These are phyloP conservation scores for Hycleus phaleratus DNA, from an alignment of 1,140 invertebrate genomes.

Conservation along the genomic window DNA sequence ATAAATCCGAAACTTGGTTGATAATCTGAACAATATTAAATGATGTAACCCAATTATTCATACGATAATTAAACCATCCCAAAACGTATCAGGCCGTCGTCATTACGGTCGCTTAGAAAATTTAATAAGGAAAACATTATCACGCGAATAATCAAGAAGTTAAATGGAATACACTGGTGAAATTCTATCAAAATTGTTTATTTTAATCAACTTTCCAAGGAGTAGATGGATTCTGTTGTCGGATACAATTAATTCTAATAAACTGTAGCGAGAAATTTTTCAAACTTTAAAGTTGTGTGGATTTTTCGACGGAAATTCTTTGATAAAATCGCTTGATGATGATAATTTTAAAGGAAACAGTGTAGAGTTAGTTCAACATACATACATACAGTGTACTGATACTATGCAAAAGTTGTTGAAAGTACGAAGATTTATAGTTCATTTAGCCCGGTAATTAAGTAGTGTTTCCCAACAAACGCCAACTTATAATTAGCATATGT, in stretches of 20 bases:
- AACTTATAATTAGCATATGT: slow-evolving; percentile 41
- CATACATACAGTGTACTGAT: too few relatives aligned
- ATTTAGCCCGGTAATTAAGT: slow-evolving; percentile 34
- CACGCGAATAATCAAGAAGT: slow-evolving; percentile 25
- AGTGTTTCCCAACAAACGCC: slow-evolving; percentile 32
- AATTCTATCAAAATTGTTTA: background rate
- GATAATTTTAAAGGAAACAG: too few relatives aligned
- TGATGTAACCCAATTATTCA: slow-evolving; percentile 29
- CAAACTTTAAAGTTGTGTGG: too few relatives aligned
- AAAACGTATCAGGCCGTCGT: slow-evolving; percentile 26
- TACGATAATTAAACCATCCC: slow-evolving; percentile 30
- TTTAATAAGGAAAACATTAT: slow-evolving; percentile 34
- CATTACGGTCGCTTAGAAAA: slow-evolving; percentile 32
- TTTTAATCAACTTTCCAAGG: background rate
- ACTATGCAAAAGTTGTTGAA: slow-evolving; percentile 13
- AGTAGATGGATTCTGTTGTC: too few relatives aligned
- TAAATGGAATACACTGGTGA: slow-evolving; percentile 20
- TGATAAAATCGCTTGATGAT: too few relatives aligned
- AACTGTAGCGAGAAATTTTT: too few relatives aligned
- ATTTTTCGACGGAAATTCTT: too few relatives aligned
- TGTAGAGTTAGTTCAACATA: too few relatives aligned
- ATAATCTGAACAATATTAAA: slow-evolving; percentile 31
- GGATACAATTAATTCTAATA: too few relatives aligned
- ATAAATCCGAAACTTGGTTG: slow-evolving; percentile 22
- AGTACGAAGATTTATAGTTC: slow-evolving; percentile 29